Conservation (phyloP, 2,113 vertebrate genomes). For the Vanacampus margaritifer region DNA sequence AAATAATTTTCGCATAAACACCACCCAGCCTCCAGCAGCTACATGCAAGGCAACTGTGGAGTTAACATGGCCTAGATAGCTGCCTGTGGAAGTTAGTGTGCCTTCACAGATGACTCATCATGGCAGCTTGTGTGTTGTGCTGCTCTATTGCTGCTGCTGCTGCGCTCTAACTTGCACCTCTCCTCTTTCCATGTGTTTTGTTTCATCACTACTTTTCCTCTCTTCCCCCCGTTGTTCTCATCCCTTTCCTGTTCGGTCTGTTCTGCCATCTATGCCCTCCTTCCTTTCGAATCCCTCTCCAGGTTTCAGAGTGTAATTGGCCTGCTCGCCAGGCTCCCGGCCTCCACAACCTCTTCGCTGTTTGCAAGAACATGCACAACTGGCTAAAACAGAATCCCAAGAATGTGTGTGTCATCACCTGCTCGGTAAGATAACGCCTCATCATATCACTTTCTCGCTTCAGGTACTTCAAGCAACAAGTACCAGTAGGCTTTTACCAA, state of each 20-base stretch:
- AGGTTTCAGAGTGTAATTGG: conserved; percentile 99
- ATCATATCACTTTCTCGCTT: not conserved
- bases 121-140: conserved; percentile 30
- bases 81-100: conserved; percentile 28
- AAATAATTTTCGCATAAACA: conserved; percentile 8
- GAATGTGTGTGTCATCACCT: conserved; percentile 98
- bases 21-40: conserved; percentile 17
- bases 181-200: conserved; percentile 20
- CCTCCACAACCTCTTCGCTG: conserved; percentile 95
- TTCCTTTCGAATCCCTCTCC: conserved; percentile 6
- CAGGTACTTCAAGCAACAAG: not conserved
- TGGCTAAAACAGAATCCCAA: conserved; percentile 98
- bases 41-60: conserved; percentile 3
- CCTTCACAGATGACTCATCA: conserved; percentile 44
- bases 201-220: conserved; percentile 17
- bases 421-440: conserved; percentile 84
- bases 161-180: conserved; percentile 9
- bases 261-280: not conserved
- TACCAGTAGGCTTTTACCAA: not conserved
- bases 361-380: conserved; percentile 99
- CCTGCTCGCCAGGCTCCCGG: conserved; percentile 90
- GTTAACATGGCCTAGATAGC: conserved; percentile 24
- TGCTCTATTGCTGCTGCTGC: conserved; percentile 27
- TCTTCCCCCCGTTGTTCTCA: not conserved
- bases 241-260: not conserved